Percentiles rank a stretch among this genome's conserved stretches.
Conservation (phyloP, 1,140 invertebrate genomes). For the Apis mellifera region Amel_HAv3.1 CM009942.2:10735001-10735500, state of each 20-base stretch:
- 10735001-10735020: constrained; percentile 12
- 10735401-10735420: not conserved
- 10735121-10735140: too few species aligned
- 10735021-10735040: not conserved
- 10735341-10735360: constrained; percentile 17
- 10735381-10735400: not conserved
- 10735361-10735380: constrained; percentile 12
- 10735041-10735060: too few species aligned
- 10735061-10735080: too few species aligned
- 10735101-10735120: too few species aligned
- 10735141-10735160: too few species aligned
- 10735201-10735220: not conserved
- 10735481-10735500: constrained; percentile 63
- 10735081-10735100: too few species aligned
- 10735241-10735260: constrained; percentile 56
- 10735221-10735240: not conserved
- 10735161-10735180: too few species aligned
- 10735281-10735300: constrained; percentile 38
- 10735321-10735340: constrained; percentile 55
- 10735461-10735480: constrained; percentile 59
- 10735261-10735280: constrained; percentile 60
- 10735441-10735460: constrained; percentile 16
- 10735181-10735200: too few species aligned
- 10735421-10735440: too few species aligned
- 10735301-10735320: constrained; percentile 72